These are phyloP conservation scores for Chiroxiphia lanceolata DNA, from an alignment of 2,797 vertebrate species.

Conservation along the genomic window DNA sequence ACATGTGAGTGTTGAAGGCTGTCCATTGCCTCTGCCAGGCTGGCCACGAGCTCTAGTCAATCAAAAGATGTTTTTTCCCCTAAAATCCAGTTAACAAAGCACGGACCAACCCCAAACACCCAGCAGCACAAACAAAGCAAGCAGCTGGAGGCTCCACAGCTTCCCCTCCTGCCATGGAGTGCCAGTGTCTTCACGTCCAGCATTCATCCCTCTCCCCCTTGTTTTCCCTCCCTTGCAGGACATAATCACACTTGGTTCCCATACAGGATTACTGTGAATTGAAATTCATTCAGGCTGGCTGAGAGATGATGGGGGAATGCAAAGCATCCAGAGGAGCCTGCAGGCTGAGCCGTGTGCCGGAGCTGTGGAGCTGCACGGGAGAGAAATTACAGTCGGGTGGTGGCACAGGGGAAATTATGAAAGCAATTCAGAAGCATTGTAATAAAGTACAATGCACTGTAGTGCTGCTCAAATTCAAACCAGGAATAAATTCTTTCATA, in stretches of 20 bases:
- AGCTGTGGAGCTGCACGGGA: not conserved
- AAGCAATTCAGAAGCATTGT: slow-evolving; percentile 63
- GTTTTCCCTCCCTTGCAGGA: not conserved
- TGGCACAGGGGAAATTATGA: slow-evolving; percentile 59
- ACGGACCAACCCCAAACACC: not conserved
- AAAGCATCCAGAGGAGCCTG: not conserved
- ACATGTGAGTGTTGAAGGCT: not conserved
- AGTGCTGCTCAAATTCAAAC: slow-evolving; percentile 52
- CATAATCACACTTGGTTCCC: not conserved
- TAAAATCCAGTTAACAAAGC: not conserved
- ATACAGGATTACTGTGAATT: not conserved
- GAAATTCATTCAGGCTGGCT: not conserved
- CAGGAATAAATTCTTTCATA: slow-evolving; percentile 60
- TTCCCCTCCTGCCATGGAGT: not conserved
- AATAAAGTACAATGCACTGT: slow-evolving; percentile 50
- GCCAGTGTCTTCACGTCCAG: not conserved
- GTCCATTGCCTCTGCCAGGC: not conserved
- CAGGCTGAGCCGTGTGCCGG: not conserved
- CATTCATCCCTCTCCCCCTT: not conserved
- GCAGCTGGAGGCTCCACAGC: not conserved
- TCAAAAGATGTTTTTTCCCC: not conserved
- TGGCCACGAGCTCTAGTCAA: not conserved
- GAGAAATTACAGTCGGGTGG: not conserved
- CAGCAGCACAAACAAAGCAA: not conserved
- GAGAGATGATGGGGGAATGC: not conserved